These are phyloP conservation scores for Dendrolimus punctatus DNA, from an alignment of 1,140 invertebrate species.

Conservation along the genomic window DNA sequence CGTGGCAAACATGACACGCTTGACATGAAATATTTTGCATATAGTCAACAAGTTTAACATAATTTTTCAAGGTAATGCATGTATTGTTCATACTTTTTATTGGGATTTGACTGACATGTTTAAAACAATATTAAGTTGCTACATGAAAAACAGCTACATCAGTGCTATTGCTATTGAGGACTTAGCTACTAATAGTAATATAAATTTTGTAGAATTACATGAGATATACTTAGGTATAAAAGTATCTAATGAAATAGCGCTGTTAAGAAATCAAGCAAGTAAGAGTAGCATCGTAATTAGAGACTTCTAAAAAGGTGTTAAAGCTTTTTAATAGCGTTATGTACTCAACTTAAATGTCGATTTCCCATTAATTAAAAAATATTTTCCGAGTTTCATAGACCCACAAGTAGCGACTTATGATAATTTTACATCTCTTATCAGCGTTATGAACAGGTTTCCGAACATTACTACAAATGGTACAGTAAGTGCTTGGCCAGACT, in stretches of 20 bases:
- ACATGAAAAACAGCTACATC: constrained; percentile 3
- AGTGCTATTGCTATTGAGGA: background rate
- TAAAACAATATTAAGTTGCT: constrained; percentile 4
- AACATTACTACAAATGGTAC: too few species aligned
- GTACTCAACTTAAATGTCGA: constrained; percentile 3
- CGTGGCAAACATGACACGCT: too few species aligned
- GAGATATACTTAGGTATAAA: constrained; percentile 3
- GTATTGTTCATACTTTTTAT: constrained; percentile 1
- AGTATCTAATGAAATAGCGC: constrained; percentile 4
- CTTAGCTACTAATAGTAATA: constrained; percentile 2
- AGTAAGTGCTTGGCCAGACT: too few species aligned
- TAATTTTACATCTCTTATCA: background rate
- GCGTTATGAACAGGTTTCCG: too few species aligned
- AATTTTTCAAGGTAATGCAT: constrained; percentile 26
- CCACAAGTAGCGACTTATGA: background rate
- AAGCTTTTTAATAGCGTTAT: constrained; percentile 1
- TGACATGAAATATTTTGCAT: too few species aligned
- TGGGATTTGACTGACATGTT: constrained; percentile 1
- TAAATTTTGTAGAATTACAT: constrained; percentile 1
- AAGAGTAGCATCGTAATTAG: constrained; percentile 1
- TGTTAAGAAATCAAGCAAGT: constrained; percentile 3
- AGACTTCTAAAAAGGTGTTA: constrained; percentile 3
- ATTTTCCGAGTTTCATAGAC: constrained; percentile 4
- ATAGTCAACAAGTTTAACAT: constrained; percentile 23
- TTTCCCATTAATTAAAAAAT: constrained; percentile 3